A percentile compares a stretch with the other conserved stretches of the same genome.
Evolutionary conservation across 2,888 invertebrate species (phyloP).

Genomic region (Tuberolachnus salignus): DNA sequence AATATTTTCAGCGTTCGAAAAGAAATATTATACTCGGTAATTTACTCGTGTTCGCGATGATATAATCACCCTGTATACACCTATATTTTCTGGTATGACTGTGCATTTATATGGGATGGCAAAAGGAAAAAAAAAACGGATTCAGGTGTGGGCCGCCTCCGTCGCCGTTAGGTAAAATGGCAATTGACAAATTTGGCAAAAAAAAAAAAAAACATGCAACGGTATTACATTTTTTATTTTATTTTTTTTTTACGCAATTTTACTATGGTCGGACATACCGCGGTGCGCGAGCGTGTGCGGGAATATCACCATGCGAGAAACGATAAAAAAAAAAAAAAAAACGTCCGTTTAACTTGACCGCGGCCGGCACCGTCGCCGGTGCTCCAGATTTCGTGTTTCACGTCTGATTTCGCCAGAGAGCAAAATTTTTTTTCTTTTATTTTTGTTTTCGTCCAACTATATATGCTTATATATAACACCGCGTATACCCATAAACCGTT

Average conservation of each 20-base stretch:
- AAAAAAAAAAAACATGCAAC: conserved; percentile 1
- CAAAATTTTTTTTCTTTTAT: neutral
- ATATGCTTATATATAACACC: neutral
- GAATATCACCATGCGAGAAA: neutral
- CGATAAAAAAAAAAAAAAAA: neutral
- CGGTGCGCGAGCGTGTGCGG: neutral
- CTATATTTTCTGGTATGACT: too few relatives aligned
- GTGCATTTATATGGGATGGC: neutral
- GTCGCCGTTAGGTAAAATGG: conserved; percentile 5
- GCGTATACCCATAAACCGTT: neutral
- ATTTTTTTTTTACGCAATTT: conserved; percentile 25
- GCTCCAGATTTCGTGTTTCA: conserved; percentile 28
- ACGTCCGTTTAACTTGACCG: neutral
- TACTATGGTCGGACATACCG: neutral
- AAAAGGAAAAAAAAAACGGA: neutral
- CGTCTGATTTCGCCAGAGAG: conserved; percentile 16
- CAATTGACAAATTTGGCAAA: conserved; percentile 4
- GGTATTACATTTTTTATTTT: neutral
- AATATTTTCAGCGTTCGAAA: too few relatives aligned
- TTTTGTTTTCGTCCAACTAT: neutral
- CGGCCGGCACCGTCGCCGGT: neutral
- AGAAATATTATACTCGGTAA: too few relatives aligned
- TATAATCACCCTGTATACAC: too few relatives aligned
- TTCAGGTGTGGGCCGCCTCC: neutral
- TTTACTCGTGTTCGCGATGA: too few relatives aligned